Evolutionary conservation across 2,888 invertebrate genomes (phyloP), one percentile per base, ranked within the genome.

Genomic region (Omphaloscelis lunosa): DNA sequence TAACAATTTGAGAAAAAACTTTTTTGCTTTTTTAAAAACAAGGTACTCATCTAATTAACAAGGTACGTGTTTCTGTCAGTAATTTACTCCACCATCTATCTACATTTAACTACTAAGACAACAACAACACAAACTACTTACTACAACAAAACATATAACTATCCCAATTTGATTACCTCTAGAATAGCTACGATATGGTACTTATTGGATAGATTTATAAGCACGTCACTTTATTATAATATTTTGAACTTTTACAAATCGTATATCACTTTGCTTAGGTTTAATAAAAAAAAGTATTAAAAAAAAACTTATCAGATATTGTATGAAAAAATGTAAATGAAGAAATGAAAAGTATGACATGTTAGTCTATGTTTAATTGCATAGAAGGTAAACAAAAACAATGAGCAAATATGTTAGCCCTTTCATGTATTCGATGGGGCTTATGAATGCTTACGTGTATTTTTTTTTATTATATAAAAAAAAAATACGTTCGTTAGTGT

Each of bases 131-230:
- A 48, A 62, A 77, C 76, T 59, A 75, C 68, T 80, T 75, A 39
- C 68, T 68, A 79, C 80, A 83, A 86, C 81, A 68, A 59, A 48
- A 79, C 82, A 76, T 75, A 73, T 70, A 63, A 23, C 23, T 56
- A 72, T 67, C 73, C 71, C 76, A 80, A 80, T 68, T 85, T 67
- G 68, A 77, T 77, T 86, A 88, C 86, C 70, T 85, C 89, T 88
- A 88, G 51, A 84, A 92, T 93, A 95, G 95, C 95, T 95, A 95
- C 95, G 95, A 95, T 95, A 95, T 95, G 95, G 95, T 89, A 91
- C 86, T 77, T 77, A 77, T 74, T 70, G 86, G 89, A 84, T 86
- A 88, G 86, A 88, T 86, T 92, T 90, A 92, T 93, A 95, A 95
- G 93, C 95, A 95, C 87, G 82, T 88, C 91, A 91, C 89, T 87